phyloP scores from a whole-genome alignment of 2,797 vertebrate genomes.

The Propithecus perrieri region DNA sequence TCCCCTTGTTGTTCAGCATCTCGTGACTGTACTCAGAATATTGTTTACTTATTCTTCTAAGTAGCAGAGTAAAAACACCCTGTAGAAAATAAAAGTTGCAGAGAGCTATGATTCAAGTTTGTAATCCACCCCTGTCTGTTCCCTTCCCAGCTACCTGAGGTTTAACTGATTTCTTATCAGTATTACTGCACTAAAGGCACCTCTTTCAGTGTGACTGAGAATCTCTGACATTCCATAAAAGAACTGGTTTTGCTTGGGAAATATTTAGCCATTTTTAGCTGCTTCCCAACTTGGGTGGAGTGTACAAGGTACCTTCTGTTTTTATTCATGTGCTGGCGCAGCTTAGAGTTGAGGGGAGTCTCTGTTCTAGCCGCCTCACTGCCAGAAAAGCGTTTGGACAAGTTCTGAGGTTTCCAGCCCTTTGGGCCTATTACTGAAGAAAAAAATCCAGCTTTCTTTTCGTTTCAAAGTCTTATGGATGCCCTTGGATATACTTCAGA shows the following conservation, averaged over 20 bases:
- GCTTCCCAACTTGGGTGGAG: neutral
- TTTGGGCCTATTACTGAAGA: conserved; percentile 34
- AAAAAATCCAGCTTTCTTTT: neutral
- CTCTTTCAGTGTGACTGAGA: neutral
- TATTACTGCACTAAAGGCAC: neutral
- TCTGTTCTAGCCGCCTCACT: neutral
- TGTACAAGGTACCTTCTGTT: neutral
- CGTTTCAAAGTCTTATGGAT: conserved; percentile 47
- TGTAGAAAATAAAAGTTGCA: neutral
- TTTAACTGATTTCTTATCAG: neutral
- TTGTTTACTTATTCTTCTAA: neutral
- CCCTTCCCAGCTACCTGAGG: neutral
- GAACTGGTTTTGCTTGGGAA: neutral
- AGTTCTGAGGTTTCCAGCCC: conserved; percentile 1
- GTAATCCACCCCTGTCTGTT: neutral
- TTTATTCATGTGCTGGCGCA: neutral
- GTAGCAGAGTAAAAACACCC: neutral
- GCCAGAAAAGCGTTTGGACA: neutral
- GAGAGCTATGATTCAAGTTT: neutral
- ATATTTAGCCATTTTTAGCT: neutral
- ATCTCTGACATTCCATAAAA: neutral
- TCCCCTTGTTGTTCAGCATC: neutral
- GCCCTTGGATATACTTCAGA: conserved; percentile 66
- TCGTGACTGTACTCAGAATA: neutral
- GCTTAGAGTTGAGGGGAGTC: neutral